Conservation (phyloP, 2,888 invertebrate genomes). For the Petrolisthes cinctipes region DNA sequence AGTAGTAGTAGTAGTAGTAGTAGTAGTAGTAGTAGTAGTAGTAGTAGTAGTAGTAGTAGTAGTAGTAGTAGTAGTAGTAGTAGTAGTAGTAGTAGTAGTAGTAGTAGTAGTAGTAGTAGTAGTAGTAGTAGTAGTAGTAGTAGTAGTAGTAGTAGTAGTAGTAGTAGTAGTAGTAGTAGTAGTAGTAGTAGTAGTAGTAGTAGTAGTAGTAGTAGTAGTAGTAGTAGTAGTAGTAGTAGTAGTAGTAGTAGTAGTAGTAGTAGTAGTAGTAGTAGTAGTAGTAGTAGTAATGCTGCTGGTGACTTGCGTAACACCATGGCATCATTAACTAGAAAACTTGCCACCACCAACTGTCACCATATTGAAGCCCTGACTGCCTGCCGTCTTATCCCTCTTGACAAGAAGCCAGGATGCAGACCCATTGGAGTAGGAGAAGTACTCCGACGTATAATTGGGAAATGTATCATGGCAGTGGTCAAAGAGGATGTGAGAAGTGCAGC, state of each 20-base stretch:
- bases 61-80: slow-evolving; percentile 65
- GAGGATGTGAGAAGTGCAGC: too few relatives aligned
- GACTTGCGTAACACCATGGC: too few relatives aligned
- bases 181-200: slow-evolving; percentile 65
- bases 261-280: too few relatives aligned
- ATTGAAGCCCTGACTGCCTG: too few relatives aligned
- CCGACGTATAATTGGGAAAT: too few relatives aligned
- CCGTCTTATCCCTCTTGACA: too few relatives aligned
- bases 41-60: slow-evolving; percentile 65
- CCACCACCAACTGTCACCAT: too few relatives aligned
- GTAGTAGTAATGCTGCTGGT: too few relatives aligned
- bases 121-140: slow-evolving; percentile 66
- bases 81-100: slow-evolving; percentile 65
- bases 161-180: slow-evolving; percentile 66
- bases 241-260: slow-evolving; percentile 66
- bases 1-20: slow-evolving; percentile 63
- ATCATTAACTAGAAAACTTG: too few relatives aligned
- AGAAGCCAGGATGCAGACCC: too few relatives aligned
- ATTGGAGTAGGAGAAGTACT: too few relatives aligned
- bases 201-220: slow-evolving; percentile 66
- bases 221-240: slow-evolving; percentile 66
- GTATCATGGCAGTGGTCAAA: too few relatives aligned
- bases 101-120: slow-evolving; percentile 65
- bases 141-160: slow-evolving; percentile 65
- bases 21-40: slow-evolving; percentile 66